phyloP scores from a whole-genome alignment of 2,797 vertebrate genomes.

The Miichthys miiuy region DNA sequence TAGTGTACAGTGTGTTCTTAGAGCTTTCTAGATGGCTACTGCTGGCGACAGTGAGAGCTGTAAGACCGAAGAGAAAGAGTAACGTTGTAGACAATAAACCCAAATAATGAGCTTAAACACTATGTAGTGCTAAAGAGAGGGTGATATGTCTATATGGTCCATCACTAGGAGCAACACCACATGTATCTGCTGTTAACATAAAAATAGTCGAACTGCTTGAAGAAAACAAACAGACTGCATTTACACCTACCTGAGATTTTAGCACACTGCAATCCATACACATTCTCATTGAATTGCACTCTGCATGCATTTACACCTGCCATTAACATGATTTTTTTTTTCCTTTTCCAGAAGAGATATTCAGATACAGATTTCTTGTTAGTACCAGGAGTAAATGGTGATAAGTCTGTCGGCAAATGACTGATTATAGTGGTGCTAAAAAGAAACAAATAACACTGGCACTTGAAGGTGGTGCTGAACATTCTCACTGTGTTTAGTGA shows the following conservation, averaged over 20 bases:
- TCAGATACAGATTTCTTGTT: neutral
- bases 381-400: neutral
- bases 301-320: slow-evolving; percentile 2
- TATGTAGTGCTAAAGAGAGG: neutral
- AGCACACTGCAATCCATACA: neutral
- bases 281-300: neutral
- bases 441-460: neutral
- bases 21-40: neutral
- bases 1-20: neutral
- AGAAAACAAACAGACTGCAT: neutral
- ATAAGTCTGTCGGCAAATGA: neutral
- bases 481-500: neutral
- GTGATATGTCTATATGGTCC: neutral
- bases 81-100: neutral
- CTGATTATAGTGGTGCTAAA: neutral
- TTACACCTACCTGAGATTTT: neutral
- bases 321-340: neutral
- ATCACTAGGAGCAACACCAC: neutral
- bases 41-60: neutral
- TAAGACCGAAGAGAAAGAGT: neutral
- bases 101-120: neutral
- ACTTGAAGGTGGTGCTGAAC: neutral
- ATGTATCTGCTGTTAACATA: too few species aligned
- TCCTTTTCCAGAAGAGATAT: neutral
- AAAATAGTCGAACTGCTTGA: neutral